Conservation (phyloP, 2,797 vertebrate species). For the Neopelma chrysocephalum region DNA sequence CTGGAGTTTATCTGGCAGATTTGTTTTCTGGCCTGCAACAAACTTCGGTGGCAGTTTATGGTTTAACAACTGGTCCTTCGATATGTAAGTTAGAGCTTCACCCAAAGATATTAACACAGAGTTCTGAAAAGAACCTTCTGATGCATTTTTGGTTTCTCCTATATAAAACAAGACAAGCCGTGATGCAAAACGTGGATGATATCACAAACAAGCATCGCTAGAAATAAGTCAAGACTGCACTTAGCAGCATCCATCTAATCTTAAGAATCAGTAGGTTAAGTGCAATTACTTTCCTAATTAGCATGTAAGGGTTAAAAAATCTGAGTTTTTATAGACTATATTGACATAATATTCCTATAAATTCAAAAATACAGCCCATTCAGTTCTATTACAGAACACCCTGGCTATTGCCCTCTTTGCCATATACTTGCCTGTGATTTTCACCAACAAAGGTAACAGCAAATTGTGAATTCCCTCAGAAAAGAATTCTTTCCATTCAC, state of each 20-base stretch:
- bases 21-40: slow-evolving; percentile 89
- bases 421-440: slow-evolving; percentile 83
- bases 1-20: slow-evolving; percentile 88
- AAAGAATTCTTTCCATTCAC: slow-evolving; percentile 95
- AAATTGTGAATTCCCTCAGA: slow-evolving; percentile 89
- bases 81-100: slow-evolving; percentile 83
- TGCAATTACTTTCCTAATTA: not conserved
- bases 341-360: not conserved
- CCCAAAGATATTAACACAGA: slow-evolving; percentile 85
- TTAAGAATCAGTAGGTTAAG: not conserved
- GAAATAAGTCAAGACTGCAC: not conserved
- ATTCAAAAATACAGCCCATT: not conserved
- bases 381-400: not conserved
- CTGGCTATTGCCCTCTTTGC: not conserved
- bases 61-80: slow-evolving; percentile 84
- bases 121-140: slow-evolving; percentile 84
- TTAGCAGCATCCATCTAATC: not conserved
- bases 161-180: not conserved
- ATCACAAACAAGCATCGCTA: not conserved
- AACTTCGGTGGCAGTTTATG: slow-evolving; percentile 86
- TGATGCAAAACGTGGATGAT: not conserved
- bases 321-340: not conserved
- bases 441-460: slow-evolving; percentile 88
- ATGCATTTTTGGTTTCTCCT: slow-evolving; percentile 83
- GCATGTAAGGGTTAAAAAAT: not conserved